Percentiles rank a stretch among this genome's conserved stretches.
These are phyloP conservation scores for Scrobipalpa atriplicella DNA, from an alignment of 2,888 invertebrate genomes.

Conservation along the genomic window DNA sequence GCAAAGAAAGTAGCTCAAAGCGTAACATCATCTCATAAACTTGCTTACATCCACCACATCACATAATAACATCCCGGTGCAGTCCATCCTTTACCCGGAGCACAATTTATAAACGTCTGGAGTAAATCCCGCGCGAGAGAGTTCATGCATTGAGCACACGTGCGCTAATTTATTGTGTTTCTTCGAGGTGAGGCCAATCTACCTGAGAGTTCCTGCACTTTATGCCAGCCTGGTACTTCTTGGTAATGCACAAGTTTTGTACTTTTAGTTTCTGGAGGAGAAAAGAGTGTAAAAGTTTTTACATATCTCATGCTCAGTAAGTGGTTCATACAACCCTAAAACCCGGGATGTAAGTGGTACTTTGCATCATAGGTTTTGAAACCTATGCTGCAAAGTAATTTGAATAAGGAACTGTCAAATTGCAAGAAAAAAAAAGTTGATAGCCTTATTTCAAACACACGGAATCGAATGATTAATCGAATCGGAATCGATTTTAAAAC, in stretches of 20 bases:
- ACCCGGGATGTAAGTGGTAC: no score
- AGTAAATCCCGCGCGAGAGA: constrained; percentile 26
- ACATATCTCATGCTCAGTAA: no score
- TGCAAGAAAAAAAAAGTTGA: no score
- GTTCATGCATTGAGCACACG: constrained; percentile 31
- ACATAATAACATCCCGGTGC: neutral
- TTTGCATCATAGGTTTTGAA: no score
- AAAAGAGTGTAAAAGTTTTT: neutral
- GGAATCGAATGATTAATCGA: no score
- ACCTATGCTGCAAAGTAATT: no score
- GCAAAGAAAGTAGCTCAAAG: neutral
- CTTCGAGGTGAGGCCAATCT: neutral
- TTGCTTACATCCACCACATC: neutral
- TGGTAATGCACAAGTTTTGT: neutral
- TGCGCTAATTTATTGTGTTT: constrained; percentile 30
- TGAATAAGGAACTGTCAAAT: no score
- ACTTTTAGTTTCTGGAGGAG: neutral
- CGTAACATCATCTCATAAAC: neutral
- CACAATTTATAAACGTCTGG: constrained; percentile 23
- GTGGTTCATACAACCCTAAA: no score
- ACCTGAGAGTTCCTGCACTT: constrained; percentile 5
- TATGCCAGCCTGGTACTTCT: constrained; percentile 9
- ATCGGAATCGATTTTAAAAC: no score
- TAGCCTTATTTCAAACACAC: no score
- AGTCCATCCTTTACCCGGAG: neutral